Evolutionary conservation across 2,888 invertebrate species (phyloP), one percentile per base, ranked within the genome.

Genomic region (Tachina grossa): DNA sequence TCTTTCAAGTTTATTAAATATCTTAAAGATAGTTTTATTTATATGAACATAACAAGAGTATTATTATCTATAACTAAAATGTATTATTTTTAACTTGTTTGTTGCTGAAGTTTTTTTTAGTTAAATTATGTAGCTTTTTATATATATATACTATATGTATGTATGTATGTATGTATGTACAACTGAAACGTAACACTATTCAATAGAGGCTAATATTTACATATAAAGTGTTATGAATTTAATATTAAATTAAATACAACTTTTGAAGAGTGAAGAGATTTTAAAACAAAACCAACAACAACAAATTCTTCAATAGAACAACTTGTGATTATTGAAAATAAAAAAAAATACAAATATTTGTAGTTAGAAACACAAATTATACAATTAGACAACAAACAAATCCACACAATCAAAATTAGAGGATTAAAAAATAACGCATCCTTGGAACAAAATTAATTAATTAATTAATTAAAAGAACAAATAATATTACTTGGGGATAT

Each of bases 21-120:
- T 81, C 83, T 84, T 84, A 78, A 83, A 84, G 77, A 86, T 74
- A 76, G 63, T 75, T 78, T 53, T 68, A 57, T 75, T 74, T 81
- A n/a, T 76, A 81, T 81, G 81, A 86, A 81, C 81, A 81, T 86
- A 86, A 84, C 84, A 84, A 81, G 84, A 77, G 81, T 78, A 84
- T 84, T 81, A 75, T 61, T 74, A 59, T 47, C 22, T 39, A 53
- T 45, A 45, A 53, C n/a, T 76, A 45, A 9, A 14, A 49, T 14
- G 4, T 53, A 19, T 53, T 19, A 65, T 76, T 53, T 19, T 55
- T 65, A 19, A 43, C 22, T 68, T 77, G 13, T 77, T 43, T 31
- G 39, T 9, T 6, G 45, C 8, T 66, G 66, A 71, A 71, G 66
- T 78, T n/a, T 8, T 83, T 39, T 71, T 82, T 13, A 53, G 45